These are phyloP conservation scores for Phodopus roborovskii DNA, from an alignment of 2,113 vertebrate genomes.

Conservation along the genomic window DNA sequence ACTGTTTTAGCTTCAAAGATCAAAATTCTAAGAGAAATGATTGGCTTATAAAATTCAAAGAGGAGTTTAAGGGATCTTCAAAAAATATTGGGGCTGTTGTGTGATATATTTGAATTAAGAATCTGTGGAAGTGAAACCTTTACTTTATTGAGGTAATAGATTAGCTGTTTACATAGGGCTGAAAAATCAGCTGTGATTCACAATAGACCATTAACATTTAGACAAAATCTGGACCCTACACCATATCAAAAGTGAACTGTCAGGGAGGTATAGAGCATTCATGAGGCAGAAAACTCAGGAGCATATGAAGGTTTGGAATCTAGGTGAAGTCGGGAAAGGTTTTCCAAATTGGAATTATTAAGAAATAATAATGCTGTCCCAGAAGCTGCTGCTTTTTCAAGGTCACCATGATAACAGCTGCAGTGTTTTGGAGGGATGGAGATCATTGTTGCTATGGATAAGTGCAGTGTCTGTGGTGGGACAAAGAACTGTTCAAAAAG, in stretches of 20 bases:
- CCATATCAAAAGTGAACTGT: neutral
- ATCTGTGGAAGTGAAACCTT: neutral
- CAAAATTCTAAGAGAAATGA: neutral
- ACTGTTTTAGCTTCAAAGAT: neutral
- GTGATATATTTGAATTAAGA: neutral
- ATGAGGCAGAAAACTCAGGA: neutral
- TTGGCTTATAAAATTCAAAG: neutral
- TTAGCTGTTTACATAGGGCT: neutral
- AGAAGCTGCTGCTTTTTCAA: neutral
- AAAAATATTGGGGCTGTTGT: neutral
- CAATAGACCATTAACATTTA: neutral
- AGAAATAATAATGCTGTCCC: too few relatives aligned
- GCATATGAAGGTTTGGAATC: neutral
- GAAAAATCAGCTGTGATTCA: neutral
- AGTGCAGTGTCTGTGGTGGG: neutral
- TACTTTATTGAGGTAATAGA: neutral
- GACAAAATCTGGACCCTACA: neutral
- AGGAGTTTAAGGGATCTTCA: neutral
- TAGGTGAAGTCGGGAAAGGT: neutral
- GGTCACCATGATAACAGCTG: neutral
- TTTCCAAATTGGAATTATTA: neutral
- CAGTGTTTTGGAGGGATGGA: neutral
- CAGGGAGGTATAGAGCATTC: neutral
- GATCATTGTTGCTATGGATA: neutral
- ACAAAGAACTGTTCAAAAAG: neutral